Percentiles rank a stretch among this genome's conserved stretches.
Evolutionary conservation across 2,888 invertebrate species (phyloP).

Genomic region (Epistrophella euchroma): DNA sequence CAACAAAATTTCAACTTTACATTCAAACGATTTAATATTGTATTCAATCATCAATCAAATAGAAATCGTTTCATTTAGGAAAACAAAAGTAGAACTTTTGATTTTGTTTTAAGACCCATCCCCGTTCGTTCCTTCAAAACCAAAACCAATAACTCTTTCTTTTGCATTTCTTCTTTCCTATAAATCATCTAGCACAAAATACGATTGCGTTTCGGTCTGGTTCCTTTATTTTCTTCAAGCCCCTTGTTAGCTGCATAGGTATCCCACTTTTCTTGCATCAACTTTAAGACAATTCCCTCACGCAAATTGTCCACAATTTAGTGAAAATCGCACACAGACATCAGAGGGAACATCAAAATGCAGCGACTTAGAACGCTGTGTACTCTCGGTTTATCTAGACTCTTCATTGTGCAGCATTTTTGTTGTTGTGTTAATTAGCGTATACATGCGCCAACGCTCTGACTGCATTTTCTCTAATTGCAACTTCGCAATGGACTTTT

Average conservation of each 20-base stretch:
- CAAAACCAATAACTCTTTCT: conserved; percentile 51
- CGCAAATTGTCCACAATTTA: conserved; percentile 55
- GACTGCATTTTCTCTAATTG: conserved; percentile 69
- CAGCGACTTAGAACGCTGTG: conserved; percentile 64
- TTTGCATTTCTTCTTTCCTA: conserved; percentile 32
- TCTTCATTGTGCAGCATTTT: neutral
- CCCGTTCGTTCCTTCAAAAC: neutral
- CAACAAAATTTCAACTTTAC: too few species aligned
- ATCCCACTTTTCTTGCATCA: conserved; percentile 21
- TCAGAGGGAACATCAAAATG: conserved; percentile 46
- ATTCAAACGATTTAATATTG: too few species aligned
- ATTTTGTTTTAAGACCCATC: conserved; percentile 45
- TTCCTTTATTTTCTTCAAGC: conserved; percentile 46
- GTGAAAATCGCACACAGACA: conserved; percentile 18
- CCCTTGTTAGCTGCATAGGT: conserved; percentile 7
- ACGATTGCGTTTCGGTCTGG: conserved; percentile 60
- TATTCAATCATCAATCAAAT: neutral
- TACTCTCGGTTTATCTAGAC: neutral
- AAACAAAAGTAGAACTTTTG: conserved; percentile 74
- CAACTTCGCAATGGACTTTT: conserved; percentile 34
- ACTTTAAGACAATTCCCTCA: conserved; percentile 39
- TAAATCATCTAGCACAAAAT: conserved; percentile 61
- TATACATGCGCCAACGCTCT: neutral
- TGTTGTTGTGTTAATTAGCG: conserved; percentile 61
- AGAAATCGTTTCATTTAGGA: conserved; percentile 25